Conservation (phyloP, 2,797 vertebrate species). For the Remorina albescens region DNA sequence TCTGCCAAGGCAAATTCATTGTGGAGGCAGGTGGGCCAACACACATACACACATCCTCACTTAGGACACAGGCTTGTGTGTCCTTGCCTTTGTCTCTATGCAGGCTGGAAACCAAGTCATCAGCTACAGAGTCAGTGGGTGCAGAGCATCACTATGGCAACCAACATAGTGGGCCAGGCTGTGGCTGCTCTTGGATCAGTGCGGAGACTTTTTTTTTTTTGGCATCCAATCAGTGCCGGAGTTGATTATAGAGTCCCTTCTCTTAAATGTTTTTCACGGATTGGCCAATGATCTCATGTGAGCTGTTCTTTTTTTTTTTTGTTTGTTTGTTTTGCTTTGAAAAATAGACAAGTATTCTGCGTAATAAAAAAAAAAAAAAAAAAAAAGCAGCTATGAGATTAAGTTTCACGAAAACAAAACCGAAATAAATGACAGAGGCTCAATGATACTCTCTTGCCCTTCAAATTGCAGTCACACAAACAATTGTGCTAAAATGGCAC, state of each 20-base stretch:
- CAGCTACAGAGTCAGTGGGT: constrained; percentile 76
- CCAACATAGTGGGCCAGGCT: constrained; percentile 76
- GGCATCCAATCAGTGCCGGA: constrained; percentile 67
- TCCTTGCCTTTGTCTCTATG: constrained; percentile 83
- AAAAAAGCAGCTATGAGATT: constrained; percentile 69
- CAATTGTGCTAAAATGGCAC: constrained; percentile 52
- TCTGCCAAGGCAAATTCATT: constrained; percentile 81
- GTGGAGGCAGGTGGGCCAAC: constrained; percentile 79
- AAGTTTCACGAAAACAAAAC: constrained; percentile 63
- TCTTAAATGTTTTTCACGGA: constrained; percentile 69
- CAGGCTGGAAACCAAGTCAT: constrained; percentile 78
- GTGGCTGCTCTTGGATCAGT: constrained; percentile 78
- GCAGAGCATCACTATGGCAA: constrained; percentile 78
- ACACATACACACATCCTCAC: constrained; percentile 70
- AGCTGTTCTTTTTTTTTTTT: constrained; percentile 39
- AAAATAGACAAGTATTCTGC: constrained; percentile 74
- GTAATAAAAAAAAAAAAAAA: constrained; percentile 64
- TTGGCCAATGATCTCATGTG: constrained; percentile 64
- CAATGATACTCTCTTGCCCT: constrained; percentile 42
- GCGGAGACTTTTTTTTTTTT: constrained; percentile 75
- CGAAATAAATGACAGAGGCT: constrained; percentile 51
- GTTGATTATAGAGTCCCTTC: constrained; percentile 70
- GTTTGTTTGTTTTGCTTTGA: no score
- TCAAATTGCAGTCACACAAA: constrained; percentile 34
- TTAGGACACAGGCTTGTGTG: constrained; percentile 79